phyloP scores from a whole-genome alignment of 2,888 invertebrate species.

The Sinohyriopsis cumingii region DNA sequence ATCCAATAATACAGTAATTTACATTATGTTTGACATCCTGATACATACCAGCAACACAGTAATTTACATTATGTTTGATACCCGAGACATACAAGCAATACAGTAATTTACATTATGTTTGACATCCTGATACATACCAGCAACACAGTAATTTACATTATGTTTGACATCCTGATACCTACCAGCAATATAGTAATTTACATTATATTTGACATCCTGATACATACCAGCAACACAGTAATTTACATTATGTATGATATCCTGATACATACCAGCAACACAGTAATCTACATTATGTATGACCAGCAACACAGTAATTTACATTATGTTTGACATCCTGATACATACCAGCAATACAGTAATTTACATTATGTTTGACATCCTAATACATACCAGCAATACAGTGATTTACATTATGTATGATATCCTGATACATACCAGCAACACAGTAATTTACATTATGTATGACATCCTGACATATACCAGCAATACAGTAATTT shows the following conservation, averaged over 20 bases:
- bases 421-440: constrained; percentile 68
- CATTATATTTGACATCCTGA: neutral
- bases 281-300: too few species aligned
- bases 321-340: too few species aligned
- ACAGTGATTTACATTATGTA: too few species aligned
- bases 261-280: constrained; percentile 76
- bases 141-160: constrained; percentile 74
- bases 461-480: constrained; percentile 9
- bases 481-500: constrained; percentile 77
- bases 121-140: constrained; percentile 69
- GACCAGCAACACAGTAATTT: too few species aligned
- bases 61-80: too few species aligned
- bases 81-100: constrained; percentile 76
- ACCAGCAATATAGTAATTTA: constrained; percentile 77
- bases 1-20: too few species aligned
- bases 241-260: too few species aligned
- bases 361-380: too few species aligned
- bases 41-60: constrained; percentile 78
- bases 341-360: constrained; percentile 77
- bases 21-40: too few species aligned
- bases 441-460: constrained; percentile 75
- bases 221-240: constrained; percentile 78
- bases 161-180: constrained; percentile 14
- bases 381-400: constrained; percentile 75
- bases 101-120: too few species aligned